A percentile compares a stretch with the other conserved stretches of the same genome.
Evolutionary conservation across 2,113 vertebrate genomes (phyloP).

Genomic region (Ophiodon elongatus): DNA sequence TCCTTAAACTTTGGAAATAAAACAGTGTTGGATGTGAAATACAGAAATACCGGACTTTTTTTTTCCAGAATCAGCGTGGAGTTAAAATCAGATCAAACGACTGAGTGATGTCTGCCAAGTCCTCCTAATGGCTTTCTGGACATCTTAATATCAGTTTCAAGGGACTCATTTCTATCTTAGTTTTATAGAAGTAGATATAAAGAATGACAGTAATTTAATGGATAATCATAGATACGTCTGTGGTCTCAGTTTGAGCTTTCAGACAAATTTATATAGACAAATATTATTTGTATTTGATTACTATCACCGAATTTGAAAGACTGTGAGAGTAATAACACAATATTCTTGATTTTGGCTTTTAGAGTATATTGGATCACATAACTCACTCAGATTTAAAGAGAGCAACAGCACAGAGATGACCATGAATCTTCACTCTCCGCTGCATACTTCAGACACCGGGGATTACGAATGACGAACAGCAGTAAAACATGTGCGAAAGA

Average conservation of each 20-base stretch:
- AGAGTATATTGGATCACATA: slow-evolving; percentile 11
- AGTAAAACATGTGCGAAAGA: slow-evolving; percentile 9
- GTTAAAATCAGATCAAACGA: slow-evolving; percentile 31
- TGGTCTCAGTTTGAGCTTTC: background rate
- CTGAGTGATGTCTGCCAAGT: slow-evolving; percentile 6
- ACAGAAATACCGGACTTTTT: slow-evolving; percentile 35
- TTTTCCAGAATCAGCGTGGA: slow-evolving; percentile 33
- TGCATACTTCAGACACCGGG: slow-evolving; percentile 27
- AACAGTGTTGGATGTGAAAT: slow-evolving; percentile 42
- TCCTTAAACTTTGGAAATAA: slow-evolving; percentile 50
- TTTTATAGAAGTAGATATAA: background rate
- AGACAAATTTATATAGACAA: background rate
- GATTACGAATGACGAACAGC: slow-evolving; percentile 29
- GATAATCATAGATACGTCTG: background rate
- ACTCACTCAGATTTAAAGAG: slow-evolving; percentile 13
- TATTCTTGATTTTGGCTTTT: slow-evolving; percentile 9
- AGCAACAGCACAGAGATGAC: background rate
- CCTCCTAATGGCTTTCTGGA: slow-evolving; percentile 26
- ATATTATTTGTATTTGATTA: background rate
- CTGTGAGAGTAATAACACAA: background rate
- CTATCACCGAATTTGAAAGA: background rate
- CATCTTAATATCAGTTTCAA: slow-evolving; percentile 4
- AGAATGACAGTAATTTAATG: background rate
- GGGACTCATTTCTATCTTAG: slow-evolving; percentile 5
- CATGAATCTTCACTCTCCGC: slow-evolving; percentile 37